Base-by-base conservation (phyloP, 2,888 invertebrate genomes). In the Melinopterus prodromus region DNA sequence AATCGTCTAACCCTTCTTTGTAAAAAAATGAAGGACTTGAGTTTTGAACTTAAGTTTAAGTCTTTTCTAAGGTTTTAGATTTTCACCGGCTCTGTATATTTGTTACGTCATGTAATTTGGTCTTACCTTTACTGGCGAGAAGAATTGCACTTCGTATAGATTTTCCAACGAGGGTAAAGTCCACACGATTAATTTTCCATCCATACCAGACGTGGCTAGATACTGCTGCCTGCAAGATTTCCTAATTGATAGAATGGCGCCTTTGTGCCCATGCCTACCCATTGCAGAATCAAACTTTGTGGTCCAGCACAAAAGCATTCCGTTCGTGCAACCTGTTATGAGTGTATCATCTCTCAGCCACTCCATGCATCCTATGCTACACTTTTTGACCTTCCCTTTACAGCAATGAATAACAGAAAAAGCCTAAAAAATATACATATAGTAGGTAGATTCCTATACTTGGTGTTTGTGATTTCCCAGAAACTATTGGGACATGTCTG, bases 191-290 rank as follows among this genome's bases (percentile, higher is more conserved):
- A 86, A 82, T 9, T 74, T 77, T 16, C 83, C 80, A 78, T 85
- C 84, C 4, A 81, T 69, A 6, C 84, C 84, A 35, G 83, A 82
- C 69, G 84, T 83, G n/a, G 84, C 85, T 37, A 87, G 74, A 79
- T 83, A 85, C 6, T 81, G 82, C 71, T 84, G 85, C 26, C 83
- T 80, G 69, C 85, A 85, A 0, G 87, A 86, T 6, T 83, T 83
- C 16, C 84, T 80, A 16, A 85, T 80, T 69, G 82, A 83, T n/a
- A 85, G 80, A 37, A 86, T 84, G 15, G 80, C 79, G 9, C 80
- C 80, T 6, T 69, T 71, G 77, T 86, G 84, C 3, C 84, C 83
- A 26, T 37, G 16, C 15, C 77, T 77, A 3, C 71, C 6, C 12
- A 80, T 69, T 53, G 53, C 12, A 12, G 12, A 53, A 53, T 53